Evolutionary conservation across 2,797 vertebrate genomes (phyloP).

Genomic region (Pseudochirops corinnae): DNA sequence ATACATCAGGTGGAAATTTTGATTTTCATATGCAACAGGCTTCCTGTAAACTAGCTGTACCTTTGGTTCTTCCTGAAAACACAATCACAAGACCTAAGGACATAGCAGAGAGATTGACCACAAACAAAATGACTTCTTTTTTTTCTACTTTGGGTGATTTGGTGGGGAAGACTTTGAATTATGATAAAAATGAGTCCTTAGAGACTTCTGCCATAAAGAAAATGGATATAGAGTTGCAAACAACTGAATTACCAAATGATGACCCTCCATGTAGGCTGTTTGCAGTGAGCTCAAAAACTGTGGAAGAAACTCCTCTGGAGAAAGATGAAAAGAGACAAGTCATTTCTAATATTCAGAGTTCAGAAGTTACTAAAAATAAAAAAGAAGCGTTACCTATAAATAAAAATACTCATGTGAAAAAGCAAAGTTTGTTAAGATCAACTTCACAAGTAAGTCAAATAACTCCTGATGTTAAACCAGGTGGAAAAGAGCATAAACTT

Average conservation of each 20-base stretch:
- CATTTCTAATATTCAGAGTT: conserved; percentile 84
- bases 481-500: conserved; percentile 54
- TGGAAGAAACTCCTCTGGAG: conserved; percentile 48
- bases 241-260: conserved; percentile 65
- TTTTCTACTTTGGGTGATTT: conserved; percentile 89
- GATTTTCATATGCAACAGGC: conserved; percentile 87
- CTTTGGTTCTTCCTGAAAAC: conserved; percentile 85
- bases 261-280: conserved; percentile 65
- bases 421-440: conserved; percentile 73
- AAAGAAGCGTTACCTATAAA: conserved; percentile 63
- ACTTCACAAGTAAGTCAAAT: conserved; percentile 67
- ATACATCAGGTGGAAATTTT: conserved; percentile 83
- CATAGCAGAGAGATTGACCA: conserved; percentile 86
- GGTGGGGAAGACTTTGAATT: conserved; percentile 87
- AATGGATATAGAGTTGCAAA: conserved; percentile 53
- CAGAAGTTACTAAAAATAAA: conserved; percentile 83
- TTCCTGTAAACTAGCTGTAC: conserved; percentile 83
- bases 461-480: conserved; percentile 26
- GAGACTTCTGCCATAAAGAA: conserved; percentile 70
- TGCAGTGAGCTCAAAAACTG: conserved; percentile 22
- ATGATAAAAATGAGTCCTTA: conserved; percentile 79
- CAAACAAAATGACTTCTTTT: conserved; percentile 89
- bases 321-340: conserved; percentile 58
- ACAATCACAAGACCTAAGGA: conserved; percentile 87
- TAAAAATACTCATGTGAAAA: conserved; percentile 68